Base-by-base conservation (phyloP, 2,797 vertebrate species). In the Phoxinus dragarum region DNA sequence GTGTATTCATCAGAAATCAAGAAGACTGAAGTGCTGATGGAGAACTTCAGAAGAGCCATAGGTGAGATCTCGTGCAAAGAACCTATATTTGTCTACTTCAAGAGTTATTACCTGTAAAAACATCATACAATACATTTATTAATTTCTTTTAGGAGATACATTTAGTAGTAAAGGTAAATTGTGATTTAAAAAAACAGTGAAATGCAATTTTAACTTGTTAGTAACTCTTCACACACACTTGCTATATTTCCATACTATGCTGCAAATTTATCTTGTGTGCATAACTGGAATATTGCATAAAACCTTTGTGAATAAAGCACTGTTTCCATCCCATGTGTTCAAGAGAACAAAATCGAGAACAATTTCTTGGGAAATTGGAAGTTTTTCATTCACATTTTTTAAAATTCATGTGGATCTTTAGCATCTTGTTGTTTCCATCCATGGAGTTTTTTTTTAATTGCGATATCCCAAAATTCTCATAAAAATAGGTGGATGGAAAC, bases 1-100 rank as follows among this genome's bases (percentile, higher is more conserved):
- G 98, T 99, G 17, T 99, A 99, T 93, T 99, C 98, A 0, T 95
- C 97, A 0, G 98, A 99, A 94, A 99, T 99, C 85, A 99, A 99
- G 94, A 99, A 99, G 92, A 99, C 98, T 0, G 98, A 99, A 94
- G 98, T 99, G 73, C 93, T 99, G 40, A 99, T 99, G 98, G 98
- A 99, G 94, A 99, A 99, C 93, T 99, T 99, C 93, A 95, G 98
- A 88, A 96, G 98, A 87, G 98, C 98, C 11, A 99, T 99, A 21
- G 98, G 98, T 99, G 90, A 96, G 97, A 89, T 14, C 19, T 17
- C 3, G 56, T 42, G 19, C 10, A 38, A 61, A 59, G 1, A 56
- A 40, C 52, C 2, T 8, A 72, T 12, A 56, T 40, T 61, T 27
- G n/a, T 61, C 59, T 27, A 14, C 59, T 61, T 61, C 11, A 61